These are phyloP conservation scores for Aspidiotus rigidus DNA, from an alignment of 2,888 invertebrate species.

Conservation along the genomic window DNA sequence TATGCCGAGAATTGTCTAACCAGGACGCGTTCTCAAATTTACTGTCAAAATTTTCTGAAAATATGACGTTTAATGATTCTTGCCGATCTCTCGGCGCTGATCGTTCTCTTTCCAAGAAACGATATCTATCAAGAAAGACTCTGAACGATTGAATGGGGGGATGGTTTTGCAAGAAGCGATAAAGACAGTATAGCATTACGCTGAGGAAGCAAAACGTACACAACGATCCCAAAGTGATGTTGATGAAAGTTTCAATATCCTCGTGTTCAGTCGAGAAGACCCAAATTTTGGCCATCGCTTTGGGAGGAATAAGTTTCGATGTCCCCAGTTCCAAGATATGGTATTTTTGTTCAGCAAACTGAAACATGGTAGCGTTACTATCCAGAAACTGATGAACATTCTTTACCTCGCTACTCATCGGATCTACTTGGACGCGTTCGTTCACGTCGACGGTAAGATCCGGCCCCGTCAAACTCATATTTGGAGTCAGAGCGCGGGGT, in stretches of 20 bases:
- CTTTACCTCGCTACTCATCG: no score
- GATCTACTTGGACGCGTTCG: slow-evolving; percentile 25
- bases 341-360: slow-evolving; percentile 42
- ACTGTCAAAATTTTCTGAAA: slow-evolving; percentile 40
- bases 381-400: no score
- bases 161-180: slow-evolving; percentile 35
- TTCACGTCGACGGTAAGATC: background rate
- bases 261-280: slow-evolving; percentile 36
- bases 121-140: slow-evolving; percentile 21
- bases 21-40: slow-evolving; percentile 29
- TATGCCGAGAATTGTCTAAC: slow-evolving; percentile 27
- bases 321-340: slow-evolving; percentile 38
- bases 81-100: slow-evolving; percentile 37
- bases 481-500: slow-evolving; percentile 41
- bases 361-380: slow-evolving; percentile 39
- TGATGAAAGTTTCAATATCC: slow-evolving; percentile 40
- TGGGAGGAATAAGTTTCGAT: background rate
- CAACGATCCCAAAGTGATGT: slow-evolving; percentile 39
- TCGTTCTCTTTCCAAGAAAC: slow-evolving; percentile 34
- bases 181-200: slow-evolving; percentile 34
- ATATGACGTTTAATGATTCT: slow-evolving; percentile 40
- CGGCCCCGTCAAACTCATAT: slow-evolving; percentile 25
- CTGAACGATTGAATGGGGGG: slow-evolving; percentile 37
- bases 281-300: background rate
- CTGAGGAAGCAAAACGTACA: slow-evolving; percentile 38